Conservation (phyloP, 2,113 vertebrate genomes). For the Rhegmatorhina hoffmannsi region DNA sequence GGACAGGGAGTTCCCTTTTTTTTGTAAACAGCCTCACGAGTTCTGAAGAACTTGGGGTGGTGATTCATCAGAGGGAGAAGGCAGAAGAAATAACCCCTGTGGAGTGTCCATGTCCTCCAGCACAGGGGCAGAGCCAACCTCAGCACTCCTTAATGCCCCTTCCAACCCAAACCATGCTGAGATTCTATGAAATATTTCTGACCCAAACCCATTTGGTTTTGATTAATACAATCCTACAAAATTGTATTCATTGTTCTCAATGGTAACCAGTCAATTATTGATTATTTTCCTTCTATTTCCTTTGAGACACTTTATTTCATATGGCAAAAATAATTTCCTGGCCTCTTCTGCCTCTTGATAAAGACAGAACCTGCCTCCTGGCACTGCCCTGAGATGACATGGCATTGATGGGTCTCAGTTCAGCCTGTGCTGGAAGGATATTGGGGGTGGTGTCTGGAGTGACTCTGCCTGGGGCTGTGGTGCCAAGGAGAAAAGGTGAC, state of each 20-base stretch:
- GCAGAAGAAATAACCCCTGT: not conserved
- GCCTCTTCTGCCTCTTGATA: not conserved
- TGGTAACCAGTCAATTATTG: not conserved
- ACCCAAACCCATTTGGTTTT: not conserved
- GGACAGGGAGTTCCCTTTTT: not conserved
- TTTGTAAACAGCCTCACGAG: not conserved
- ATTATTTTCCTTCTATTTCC: not conserved
- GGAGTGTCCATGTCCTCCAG: not conserved
- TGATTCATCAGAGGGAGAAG: not conserved
- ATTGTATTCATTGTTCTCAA: not conserved
- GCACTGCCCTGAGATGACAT: not conserved
- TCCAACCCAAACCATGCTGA: not conserved
- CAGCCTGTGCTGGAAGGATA: not conserved
- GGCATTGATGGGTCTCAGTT: not conserved
- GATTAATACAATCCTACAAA: not conserved
- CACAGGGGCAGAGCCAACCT: not conserved
- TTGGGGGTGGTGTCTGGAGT: not conserved
- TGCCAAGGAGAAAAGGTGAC: not conserved
- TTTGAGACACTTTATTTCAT: not conserved
- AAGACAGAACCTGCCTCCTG: not conserved
- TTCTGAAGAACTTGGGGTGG: not conserved
- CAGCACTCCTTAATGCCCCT: not conserved
- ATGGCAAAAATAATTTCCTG: not conserved
- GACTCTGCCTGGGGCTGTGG: not conserved
- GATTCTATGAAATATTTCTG: not conserved